These are phyloP conservation scores for Stomatorhinus walkeri DNA, from an alignment of 2,797 vertebrate genomes.

Conservation along the genomic window DNA sequence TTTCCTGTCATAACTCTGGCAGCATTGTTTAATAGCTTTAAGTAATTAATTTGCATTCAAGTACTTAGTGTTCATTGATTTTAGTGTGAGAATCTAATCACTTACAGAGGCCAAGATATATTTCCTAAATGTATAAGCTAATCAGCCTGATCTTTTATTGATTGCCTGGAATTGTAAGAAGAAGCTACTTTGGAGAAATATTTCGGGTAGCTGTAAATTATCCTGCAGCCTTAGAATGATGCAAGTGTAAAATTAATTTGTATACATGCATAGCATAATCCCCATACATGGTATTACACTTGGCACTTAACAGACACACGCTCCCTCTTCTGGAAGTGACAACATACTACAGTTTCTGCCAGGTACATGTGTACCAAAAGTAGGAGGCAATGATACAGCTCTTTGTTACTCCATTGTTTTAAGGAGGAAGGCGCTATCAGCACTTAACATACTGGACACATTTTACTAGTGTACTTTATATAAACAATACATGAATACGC, in stretches of 20 bases:
- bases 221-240: not conserved
- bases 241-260: conserved; percentile 8
- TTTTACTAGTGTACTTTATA: not conserved
- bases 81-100: conserved; percentile 21
- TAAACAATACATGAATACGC: not conserved
- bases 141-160: conserved; percentile 18
- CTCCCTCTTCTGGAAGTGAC: conserved; percentile 26
- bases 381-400: not conserved
- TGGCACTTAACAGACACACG: conserved; percentile 15
- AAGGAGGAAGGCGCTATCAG: not conserved
- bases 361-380: not conserved
- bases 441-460: not conserved
- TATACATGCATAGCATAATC: not conserved
- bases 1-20: conserved; percentile 15
- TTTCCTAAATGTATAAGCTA: conserved; percentile 18
- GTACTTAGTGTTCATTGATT: conserved; percentile 21
- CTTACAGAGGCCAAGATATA: conserved; percentile 9
- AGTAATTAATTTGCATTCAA: conserved; percentile 16
- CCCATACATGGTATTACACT: not conserved
- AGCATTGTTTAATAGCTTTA: conserved; percentile 19
- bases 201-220: not conserved
- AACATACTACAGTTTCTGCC: conserved; percentile 17
- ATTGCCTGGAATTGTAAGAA: not conserved
- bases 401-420: not conserved
- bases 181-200: not conserved